Evolutionary conservation across 1,140 invertebrate species (phyloP).

Genomic region (Ladona fulva): DNA sequence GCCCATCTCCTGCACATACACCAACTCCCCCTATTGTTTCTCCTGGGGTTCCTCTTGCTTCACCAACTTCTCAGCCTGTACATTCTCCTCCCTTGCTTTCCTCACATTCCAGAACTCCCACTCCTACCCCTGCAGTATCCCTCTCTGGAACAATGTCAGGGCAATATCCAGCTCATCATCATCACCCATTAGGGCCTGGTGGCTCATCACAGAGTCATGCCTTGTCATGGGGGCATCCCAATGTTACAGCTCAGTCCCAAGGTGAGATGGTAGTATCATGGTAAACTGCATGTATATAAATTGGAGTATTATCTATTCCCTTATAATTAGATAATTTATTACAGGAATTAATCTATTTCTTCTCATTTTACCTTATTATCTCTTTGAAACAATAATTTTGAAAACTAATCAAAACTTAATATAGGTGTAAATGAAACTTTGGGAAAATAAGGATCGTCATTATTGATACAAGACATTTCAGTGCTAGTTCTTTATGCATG

Average conservation of each 20-base stretch:
- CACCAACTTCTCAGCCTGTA: not conserved
- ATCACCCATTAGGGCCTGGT: slow-evolving; percentile 13
- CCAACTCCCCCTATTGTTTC: slow-evolving; percentile 1
- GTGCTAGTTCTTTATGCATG: too few species aligned
- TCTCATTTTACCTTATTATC: too few species aligned
- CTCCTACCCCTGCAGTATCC: not conserved
- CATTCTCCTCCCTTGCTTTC: slow-evolving; percentile 11
- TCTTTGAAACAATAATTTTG: too few species aligned
- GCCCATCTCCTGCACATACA: slow-evolving; percentile 11
- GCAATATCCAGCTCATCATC: slow-evolving; percentile 21
- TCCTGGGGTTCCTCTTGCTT: not conserved
- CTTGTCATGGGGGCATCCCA: slow-evolving; percentile 15
- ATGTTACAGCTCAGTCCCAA: not conserved
- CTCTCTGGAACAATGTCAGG: slow-evolving; percentile 16
- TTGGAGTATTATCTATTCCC: too few species aligned
- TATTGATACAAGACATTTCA: too few species aligned
- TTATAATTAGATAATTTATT: too few species aligned
- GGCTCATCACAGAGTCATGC: slow-evolving; percentile 13
- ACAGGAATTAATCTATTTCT: too few species aligned
- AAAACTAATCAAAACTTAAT: too few species aligned
- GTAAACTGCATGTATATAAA: too few species aligned
- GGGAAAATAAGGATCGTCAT: too few species aligned
- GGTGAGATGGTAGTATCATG: too few species aligned
- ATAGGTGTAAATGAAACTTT: too few species aligned
- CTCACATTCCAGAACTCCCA: slow-evolving; percentile 3